phyloP scores from a whole-genome alignment of 2,113 vertebrate genomes.

The Coturnix japonica region DNA sequence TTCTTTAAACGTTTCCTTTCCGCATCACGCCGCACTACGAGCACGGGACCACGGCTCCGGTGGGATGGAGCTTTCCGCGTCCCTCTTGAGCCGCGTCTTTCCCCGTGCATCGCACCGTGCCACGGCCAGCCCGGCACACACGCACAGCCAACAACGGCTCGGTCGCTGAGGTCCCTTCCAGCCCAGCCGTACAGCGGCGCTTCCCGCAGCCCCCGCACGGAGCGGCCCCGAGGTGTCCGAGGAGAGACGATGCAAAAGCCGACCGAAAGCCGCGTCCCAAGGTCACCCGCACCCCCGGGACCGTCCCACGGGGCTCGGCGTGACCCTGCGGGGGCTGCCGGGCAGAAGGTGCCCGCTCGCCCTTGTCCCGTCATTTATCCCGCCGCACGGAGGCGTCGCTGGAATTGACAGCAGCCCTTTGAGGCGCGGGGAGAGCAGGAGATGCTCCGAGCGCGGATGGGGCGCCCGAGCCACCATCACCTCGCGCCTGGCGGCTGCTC shows the following conservation, averaged over 20 bases:
- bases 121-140: neutral
- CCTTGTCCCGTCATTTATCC: constrained; percentile 24
- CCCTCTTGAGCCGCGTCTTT: neutral
- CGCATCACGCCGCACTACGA: neutral
- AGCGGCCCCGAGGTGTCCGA: rapidly evolving
- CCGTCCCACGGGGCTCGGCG: neutral
- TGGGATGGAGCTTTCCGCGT: neutral
- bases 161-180: neutral
- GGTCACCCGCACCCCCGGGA: neutral
- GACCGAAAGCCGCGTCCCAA: neutral
- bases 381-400: neutral
- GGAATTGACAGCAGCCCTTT: neutral
- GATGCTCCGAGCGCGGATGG: neutral
- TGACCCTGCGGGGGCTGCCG: too few relatives aligned
- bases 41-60: neutral
- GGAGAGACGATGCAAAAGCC: neutral
- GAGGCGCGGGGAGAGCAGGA: too few relatives aligned
- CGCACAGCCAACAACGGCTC: too few relatives aligned
- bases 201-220: neutral
- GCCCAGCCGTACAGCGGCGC: too few relatives aligned
- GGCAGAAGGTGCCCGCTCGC: neutral
- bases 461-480: too few relatives aligned
- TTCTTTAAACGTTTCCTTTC: neutral
- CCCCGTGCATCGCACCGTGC: rapidly evolving
- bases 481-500: too few relatives aligned